phyloP scores from a whole-genome alignment of 2,113 vertebrate genomes.

The Salminus brasiliensis region DNA sequence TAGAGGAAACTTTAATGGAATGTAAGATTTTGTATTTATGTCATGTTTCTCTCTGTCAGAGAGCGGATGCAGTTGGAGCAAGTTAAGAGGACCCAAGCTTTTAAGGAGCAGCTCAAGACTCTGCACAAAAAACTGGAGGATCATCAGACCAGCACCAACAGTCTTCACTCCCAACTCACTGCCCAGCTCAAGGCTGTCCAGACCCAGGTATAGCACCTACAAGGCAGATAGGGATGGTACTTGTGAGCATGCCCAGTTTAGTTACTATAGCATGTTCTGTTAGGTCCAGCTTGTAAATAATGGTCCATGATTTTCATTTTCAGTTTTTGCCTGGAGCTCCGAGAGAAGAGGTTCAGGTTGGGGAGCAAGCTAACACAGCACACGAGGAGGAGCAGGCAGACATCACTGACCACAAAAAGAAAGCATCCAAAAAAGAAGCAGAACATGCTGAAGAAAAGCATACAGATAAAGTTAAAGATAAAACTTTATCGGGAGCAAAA shows the following conservation, averaged over 20 bases:
- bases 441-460: constrained; percentile 1
- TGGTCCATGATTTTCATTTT: constrained; percentile 10
- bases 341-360: constrained; percentile 9
- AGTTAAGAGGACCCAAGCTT: constrained; percentile 32
- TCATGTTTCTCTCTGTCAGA: constrained; percentile 30
- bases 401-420: not conserved
- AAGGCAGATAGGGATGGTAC: not conserved
- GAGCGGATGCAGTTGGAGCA: constrained; percentile 49
- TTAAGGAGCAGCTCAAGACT: constrained; percentile 54
- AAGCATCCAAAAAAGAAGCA: constrained; percentile 3
- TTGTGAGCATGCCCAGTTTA: too few species aligned
- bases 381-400: constrained; percentile 8
- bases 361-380: too few species aligned
- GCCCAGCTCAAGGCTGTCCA: constrained; percentile 51
- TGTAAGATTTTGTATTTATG: too few species aligned
- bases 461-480: not conserved
- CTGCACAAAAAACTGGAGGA: constrained; percentile 56
- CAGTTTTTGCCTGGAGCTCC: constrained; percentile 25
- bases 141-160: constrained; percentile 51
- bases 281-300: not conserved
- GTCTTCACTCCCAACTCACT: constrained; percentile 52
- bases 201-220: constrained; percentile 40
- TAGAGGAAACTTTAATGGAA: too few species aligned
- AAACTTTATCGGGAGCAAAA: not conserved
- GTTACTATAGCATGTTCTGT: too few species aligned